phyloP scores from a whole-genome alignment of 1,140 invertebrate species.

The Agrilus planipennis region DNA sequence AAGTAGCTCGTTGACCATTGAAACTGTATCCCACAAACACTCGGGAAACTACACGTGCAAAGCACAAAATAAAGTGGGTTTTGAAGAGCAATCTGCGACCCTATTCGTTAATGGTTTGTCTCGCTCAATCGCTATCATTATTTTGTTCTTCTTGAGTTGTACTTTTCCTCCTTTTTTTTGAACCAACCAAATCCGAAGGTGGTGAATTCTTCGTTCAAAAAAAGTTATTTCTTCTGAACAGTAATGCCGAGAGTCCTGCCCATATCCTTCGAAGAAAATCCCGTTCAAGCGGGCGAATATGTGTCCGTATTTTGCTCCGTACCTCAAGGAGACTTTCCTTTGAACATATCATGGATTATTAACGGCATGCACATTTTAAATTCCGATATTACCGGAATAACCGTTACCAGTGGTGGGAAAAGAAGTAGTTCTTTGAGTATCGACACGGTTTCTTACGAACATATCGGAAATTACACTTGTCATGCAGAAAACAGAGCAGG shows the following conservation, averaged over 20 bases:
- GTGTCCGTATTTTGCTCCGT: conserved; percentile 62
- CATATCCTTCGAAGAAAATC: conserved; percentile 54
- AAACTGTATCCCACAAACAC: conserved; percentile 57
- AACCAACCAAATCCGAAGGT: not conserved
- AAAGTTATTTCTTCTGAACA: not conserved
- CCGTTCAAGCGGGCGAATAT: conserved; percentile 57
- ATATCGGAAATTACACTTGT: conserved; percentile 73
- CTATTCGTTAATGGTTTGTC: conserved; percentile 64
- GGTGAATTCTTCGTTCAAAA: not conserved
- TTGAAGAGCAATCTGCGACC: conserved; percentile 49
- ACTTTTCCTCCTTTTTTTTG: not conserved
- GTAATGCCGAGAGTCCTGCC: conserved; percentile 58
- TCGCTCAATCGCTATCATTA: too few relatives aligned
- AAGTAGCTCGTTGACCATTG: conserved; percentile 61
- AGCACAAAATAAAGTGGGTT: conserved; percentile 55
- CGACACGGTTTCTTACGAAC: conserved; percentile 58
- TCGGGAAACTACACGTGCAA: conserved; percentile 72
- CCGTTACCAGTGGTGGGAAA: conserved; percentile 60
- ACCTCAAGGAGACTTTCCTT: conserved; percentile 54
- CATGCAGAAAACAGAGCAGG: conserved; percentile 62
- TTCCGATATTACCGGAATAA: conserved; percentile 54
- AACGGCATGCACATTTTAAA: too few relatives aligned
- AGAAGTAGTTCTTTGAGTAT: conserved; percentile 66
- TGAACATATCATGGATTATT: conserved; percentile 54
- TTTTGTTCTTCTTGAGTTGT: too few relatives aligned